Evolutionary conservation across 2,797 vertebrate genomes (phyloP), one percentile per base, ranked within the genome.

Genomic region (Sardinella longiceps): DNA sequence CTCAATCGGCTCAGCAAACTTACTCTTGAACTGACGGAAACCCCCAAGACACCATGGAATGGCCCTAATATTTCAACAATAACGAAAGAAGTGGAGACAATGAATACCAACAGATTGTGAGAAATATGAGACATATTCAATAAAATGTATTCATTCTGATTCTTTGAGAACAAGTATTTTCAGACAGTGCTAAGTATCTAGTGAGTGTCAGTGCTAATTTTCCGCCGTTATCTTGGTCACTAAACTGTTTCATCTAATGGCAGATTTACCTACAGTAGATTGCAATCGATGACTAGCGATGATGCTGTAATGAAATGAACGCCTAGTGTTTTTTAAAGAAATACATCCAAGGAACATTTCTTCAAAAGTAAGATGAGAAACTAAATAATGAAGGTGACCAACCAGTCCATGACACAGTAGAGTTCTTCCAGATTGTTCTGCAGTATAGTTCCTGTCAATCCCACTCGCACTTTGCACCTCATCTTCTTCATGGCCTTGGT

Each of bases 351-450:
- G 60, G 30, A 74, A 70, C 14, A 14, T 14, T 10, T 74, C 66
- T 74, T 74, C 5, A 33, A 39, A 5, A 33, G 39, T 74, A 15
- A 33, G 15, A 39, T 18, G 66, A 74, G 4, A 77, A 18, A 20
- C 7, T 23, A 1, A 77, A 37, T 0, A 10, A 33, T 2, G 18
- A 77, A 43, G 5, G 2, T 18, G 63, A 92, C 95, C 88, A 90
- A 99, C 98, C 98, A 99, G 93, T 99, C 98, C 96, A 98, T 97
- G 87, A 99, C 97, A 95, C 98, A 99, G 98, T 98, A 99, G 86
- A 99, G 94, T 81, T 99, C 98, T 84, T 98, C 97, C 89, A 99
- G 97, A 90, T 97, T 98, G 88, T 99, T 99, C 90, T 99, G 98
- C 87, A 99, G 95, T 92, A 99, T 95, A 83, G 98, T 99, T 85